Evolutionary conservation across 2,888 invertebrate species (phyloP).

Genomic region (Melinaea menophilus): DNA sequence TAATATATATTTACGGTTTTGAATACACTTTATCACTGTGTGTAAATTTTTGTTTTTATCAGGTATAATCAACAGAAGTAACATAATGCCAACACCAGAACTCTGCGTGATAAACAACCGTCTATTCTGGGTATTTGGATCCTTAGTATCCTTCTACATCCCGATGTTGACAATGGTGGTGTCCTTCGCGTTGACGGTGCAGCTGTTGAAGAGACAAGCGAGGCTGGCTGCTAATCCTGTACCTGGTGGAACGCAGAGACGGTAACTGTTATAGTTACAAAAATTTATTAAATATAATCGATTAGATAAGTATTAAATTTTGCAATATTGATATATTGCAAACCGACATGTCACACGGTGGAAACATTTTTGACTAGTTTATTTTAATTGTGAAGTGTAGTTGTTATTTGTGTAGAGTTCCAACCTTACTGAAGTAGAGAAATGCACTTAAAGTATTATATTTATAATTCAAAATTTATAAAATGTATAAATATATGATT

Average conservation of each 20-base stretch:
- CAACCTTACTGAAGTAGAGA: too few relatives aligned
- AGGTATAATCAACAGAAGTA: constrained; percentile 86
- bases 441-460: too few relatives aligned
- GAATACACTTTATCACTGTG: too few relatives aligned
- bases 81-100: constrained; percentile 88
- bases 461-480: too few relatives aligned
- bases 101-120: constrained; percentile 90
- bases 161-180: constrained; percentile 97
- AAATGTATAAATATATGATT: too few relatives aligned
- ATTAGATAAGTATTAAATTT: constrained; percentile 9
- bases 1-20: not conserved
- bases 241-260: constrained; percentile 65
- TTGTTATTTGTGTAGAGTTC: too few relatives aligned
- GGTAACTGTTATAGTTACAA: constrained; percentile 40
- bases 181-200: constrained; percentile 93
- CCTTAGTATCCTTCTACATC: constrained; percentile 95
- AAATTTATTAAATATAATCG: not conserved
- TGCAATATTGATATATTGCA: not conserved
- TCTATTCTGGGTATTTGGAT: constrained; percentile 93
- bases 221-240: constrained; percentile 80
- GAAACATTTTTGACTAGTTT: too few relatives aligned
- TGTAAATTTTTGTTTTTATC: constrained; percentile 29
- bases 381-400: too few relatives aligned
- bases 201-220: constrained; percentile 88
- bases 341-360: too few relatives aligned